Base-by-base conservation (phyloP, 1,140 invertebrate species). In the Sitodiplosis mosellana region DNA sequence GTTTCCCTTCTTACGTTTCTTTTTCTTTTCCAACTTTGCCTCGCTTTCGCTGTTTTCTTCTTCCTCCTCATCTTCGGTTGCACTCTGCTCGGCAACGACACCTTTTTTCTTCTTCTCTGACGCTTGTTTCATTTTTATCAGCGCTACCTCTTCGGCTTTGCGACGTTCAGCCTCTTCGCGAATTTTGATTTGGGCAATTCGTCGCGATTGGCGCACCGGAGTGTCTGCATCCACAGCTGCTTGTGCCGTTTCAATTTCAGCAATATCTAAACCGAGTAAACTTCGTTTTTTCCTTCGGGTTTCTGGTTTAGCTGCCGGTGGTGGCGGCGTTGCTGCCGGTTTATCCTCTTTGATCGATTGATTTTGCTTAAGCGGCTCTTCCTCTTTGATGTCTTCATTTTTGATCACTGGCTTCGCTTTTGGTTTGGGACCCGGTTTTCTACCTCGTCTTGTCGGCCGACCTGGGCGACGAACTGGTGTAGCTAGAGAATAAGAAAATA, bases 121-220 rank as follows among this genome's bases (percentile, higher is more conserved):
- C 54, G 75, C 73, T 52, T 74, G 72, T 54, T 78, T 80, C 27
- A 77, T 60, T 18, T 75, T 71, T 5, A 69, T 62, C 41, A 80
- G 59, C 0, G 75, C 71, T 2, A 78, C 74, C 55, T 85, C 81
- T 54, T 87, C 81, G 20, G 78, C 59, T 52, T 79, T 74, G 40
- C 80, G 69, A 8, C 80, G 59, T 46, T 88, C 81, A 0, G 80
- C 79, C 60, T 86, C 82, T 57, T 87, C 83, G 50, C 80, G 83
- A 44, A 88, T 86, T 54, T 87, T 85, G 50, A 87, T 71, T 56
- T 87, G 83, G 0, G 86, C 86, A 54, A 90, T 86, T 45, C 86
- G 68, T 3, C 84, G 69, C 7, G 83, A 87, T 54, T 83, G 80
- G 15, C 84, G 64, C 2, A 85, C 76, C 1, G 77, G 76, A 4